A percentile compares a stretch with the other conserved stretches of the same genome.
These are phyloP conservation scores for Drusus annulatus DNA, from an alignment of 1,140 invertebrate species.

Conservation along the genomic window DNA sequence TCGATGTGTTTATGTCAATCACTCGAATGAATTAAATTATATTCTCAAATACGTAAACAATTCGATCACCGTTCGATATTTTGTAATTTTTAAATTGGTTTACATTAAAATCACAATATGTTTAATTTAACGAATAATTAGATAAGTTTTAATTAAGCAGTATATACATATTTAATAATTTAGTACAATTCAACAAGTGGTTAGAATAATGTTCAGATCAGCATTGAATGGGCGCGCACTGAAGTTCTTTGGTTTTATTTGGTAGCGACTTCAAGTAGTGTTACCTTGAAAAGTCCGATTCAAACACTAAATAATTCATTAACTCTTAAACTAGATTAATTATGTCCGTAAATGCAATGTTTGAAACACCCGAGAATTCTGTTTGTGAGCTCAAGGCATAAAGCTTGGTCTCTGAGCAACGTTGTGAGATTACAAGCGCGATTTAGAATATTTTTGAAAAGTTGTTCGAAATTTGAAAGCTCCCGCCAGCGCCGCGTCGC, in stretches of 20 bases:
- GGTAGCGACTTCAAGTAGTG: not conserved
- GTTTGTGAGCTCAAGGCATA: too few relatives aligned
- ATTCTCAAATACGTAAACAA: not conserved
- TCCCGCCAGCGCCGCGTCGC: conserved; percentile 40
- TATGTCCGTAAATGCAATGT: too few relatives aligned
- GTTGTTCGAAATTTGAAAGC: conserved; percentile 35
- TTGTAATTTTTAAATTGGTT: too few relatives aligned
- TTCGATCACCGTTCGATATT: conserved; percentile 1
- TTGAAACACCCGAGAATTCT: too few relatives aligned
- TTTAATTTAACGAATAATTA: too few relatives aligned
- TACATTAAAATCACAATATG: too few relatives aligned
- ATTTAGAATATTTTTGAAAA: conserved; percentile 34
- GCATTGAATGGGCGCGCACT: conserved; percentile 10
- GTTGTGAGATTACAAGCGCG: too few relatives aligned
- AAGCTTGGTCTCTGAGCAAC: too few relatives aligned
- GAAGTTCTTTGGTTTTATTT: conserved; percentile 38
- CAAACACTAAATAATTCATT: not conserved
- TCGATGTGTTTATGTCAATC: conserved; percentile 21
- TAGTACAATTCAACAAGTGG: too few relatives aligned
- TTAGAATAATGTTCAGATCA: not conserved
- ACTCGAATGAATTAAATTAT: not conserved
- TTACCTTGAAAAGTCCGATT: conserved; percentile 10
- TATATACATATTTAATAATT: too few relatives aligned
- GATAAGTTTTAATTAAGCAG: too few relatives aligned
- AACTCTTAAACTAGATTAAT: too few relatives aligned